These are phyloP conservation scores for Branchinecta lindahli DNA, from an alignment of 1,140 invertebrate genomes.

Conservation along the genomic window DNA sequence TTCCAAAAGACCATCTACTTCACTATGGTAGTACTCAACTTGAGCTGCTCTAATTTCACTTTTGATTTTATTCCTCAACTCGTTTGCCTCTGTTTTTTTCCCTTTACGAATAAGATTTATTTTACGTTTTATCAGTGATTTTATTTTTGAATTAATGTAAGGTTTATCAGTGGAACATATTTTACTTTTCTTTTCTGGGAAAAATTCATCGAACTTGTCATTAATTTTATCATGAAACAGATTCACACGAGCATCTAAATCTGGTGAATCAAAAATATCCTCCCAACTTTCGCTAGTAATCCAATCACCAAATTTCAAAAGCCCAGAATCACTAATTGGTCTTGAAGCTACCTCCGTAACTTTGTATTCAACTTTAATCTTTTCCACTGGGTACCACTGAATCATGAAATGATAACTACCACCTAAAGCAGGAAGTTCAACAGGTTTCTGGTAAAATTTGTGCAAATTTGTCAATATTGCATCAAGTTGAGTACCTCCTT, in stretches of 20 bases:
- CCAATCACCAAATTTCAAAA: neutral
- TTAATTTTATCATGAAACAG: neutral
- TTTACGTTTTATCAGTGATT: neutral
- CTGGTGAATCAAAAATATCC: neutral
- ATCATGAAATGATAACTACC: neutral
- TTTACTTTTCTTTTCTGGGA: slow-evolving; percentile 3
- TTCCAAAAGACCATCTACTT: neutral
- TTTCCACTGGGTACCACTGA: neutral
- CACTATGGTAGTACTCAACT: neutral
- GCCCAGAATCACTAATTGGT: neutral
- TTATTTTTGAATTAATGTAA: neutral
- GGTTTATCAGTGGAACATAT: neutral
- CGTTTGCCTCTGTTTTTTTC: neutral
- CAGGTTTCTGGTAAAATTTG: neutral
- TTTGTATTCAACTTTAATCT: slow-evolving; percentile 4
- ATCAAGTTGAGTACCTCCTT: neutral
- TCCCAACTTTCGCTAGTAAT: neutral
- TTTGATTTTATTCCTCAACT: neutral
- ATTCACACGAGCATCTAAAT: neutral
- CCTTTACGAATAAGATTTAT: neutral
- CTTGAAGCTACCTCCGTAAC: neutral
- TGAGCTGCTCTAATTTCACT: neutral
- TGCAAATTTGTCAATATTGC: neutral
- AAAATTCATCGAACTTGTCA: neutral
- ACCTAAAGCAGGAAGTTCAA: neutral